Base-by-base conservation (phyloP, 2,888 invertebrate species). In the Acheta domesticus region DNA sequence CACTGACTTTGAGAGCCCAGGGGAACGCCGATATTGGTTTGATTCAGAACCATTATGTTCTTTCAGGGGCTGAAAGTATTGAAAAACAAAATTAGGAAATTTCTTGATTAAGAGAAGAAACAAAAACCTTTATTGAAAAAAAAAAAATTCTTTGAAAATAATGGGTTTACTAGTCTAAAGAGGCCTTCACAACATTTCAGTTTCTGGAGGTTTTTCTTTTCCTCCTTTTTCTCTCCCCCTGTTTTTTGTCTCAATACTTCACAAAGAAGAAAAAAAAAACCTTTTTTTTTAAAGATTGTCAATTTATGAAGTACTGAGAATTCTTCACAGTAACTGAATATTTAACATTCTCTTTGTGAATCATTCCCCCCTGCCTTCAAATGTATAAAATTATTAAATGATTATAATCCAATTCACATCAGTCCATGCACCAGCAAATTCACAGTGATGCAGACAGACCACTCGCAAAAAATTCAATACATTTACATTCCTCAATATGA, bases 1-100 rank as follows among this genome's bases (percentile, higher is more conserved):
- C 14, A 80, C 81, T 23, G 82, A 82, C 79, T 82, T 82, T 74
- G 81, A 81, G 75, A 82, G 36, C 12, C 81, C 80, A 16, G 82
- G 79, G 16, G 81, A 80, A 23, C 80, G 79, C 14, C 80, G 78
- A 73, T 81, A 82, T 36, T 82, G 82, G 49, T 75, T 77, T 21
- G 74, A 48, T 23, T 82, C 82, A 62, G 78, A 76, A 49, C 77
- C 76, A 49, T 79, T 78, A 23, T 75, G 78, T 23, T 82, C 82
- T 74, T 81, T 82, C 75, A 82, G 77, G 20, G 82, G 81, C 82
- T 82, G 80, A 11, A 80, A 81, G n/a, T 12, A 74, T 73, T 16
- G 36, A 20, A 49, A n/a, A 77, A 49, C 4, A 77, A 49, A 77
- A 49, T 20, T 19, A 49, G 48, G 20, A 74, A 5, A 14, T 20